Conservation (phyloP, 2,888 invertebrate genomes). For the Serripes groenlandicus region DNA sequence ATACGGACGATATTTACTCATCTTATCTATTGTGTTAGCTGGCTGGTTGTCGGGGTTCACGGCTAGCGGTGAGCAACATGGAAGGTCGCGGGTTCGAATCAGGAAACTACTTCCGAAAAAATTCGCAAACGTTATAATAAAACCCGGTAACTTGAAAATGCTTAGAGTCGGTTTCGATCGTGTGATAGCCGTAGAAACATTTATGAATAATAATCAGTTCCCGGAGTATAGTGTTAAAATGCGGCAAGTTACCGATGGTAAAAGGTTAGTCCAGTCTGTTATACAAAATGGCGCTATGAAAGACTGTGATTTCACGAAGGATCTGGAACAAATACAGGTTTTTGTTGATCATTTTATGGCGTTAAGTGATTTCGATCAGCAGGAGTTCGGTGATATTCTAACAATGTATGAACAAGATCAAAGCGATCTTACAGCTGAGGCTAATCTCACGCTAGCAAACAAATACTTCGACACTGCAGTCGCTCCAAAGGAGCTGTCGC, state of each 20-base stretch:
- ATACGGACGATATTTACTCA: not conserved
- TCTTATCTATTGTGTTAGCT: not conserved
- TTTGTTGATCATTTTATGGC: constrained; percentile 69
- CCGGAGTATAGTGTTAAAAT: constrained; percentile 67
- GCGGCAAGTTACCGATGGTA: constrained; percentile 74
- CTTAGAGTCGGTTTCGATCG: constrained; percentile 71
- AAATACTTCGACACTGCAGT: not conserved
- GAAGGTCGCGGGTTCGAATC: constrained; percentile 42
- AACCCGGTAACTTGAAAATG: constrained; percentile 66
- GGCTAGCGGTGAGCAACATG: not conserved
- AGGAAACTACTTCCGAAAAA: constrained; percentile 59
- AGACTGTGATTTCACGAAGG: constrained; percentile 74
- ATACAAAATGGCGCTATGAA: constrained; percentile 71
- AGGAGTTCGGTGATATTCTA: constrained; percentile 58
- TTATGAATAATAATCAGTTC: constrained; percentile 43
- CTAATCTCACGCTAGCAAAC: constrained; percentile 20
- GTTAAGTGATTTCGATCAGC: constrained; percentile 2
- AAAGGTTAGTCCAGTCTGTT: constrained; percentile 72
- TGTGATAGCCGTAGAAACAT: constrained; percentile 71
- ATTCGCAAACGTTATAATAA: constrained; percentile 66
- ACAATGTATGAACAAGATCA: not conserved
- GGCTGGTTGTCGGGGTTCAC: not conserved
- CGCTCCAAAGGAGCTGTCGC: not conserved
- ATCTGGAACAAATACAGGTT: constrained; percentile 63
- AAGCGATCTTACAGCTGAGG: constrained; percentile 27